Conservation (phyloP, 2,888 invertebrate species). For the Ommatoiulus sabulosus region DNA sequence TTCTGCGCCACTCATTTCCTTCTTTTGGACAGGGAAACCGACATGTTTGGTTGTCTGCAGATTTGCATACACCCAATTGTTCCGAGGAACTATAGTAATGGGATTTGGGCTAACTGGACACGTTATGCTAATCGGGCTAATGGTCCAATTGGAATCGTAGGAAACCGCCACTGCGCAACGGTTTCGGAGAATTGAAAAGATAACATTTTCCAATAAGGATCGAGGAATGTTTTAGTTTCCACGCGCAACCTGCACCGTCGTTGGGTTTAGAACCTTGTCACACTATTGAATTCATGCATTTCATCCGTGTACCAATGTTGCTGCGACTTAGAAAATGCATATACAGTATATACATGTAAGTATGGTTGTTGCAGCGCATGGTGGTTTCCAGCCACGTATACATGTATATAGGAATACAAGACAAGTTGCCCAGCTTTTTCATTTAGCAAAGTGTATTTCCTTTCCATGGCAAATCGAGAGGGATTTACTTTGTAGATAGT, state of each 20-base stretch:
- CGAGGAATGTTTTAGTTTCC: background rate
- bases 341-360: too few species aligned
- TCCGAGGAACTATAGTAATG: background rate
- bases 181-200: background rate
- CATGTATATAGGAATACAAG: background rate
- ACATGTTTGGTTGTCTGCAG: background rate
- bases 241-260: too few species aligned
- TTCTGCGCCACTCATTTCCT: background rate
- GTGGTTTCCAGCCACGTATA: background rate
- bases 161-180: background rate
- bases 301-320: too few species aligned
- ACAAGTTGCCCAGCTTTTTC: background rate
- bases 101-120: background rate
- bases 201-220: background rate
- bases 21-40: too few species aligned
- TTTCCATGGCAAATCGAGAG: background rate
- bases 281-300: too few species aligned
- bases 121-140: background rate
- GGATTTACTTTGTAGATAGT: background rate
- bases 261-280: too few species aligned
- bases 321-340: too few species aligned
- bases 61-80: too few species aligned
- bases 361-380: too few species aligned
- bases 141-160: background rate
- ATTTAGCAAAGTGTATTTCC: conserved; percentile 35